A percentile compares a stretch with the other conserved stretches of the same genome.
phyloP scores from a whole-genome alignment of 2,797 vertebrate species.

The Fringilla coelebs region DNA sequence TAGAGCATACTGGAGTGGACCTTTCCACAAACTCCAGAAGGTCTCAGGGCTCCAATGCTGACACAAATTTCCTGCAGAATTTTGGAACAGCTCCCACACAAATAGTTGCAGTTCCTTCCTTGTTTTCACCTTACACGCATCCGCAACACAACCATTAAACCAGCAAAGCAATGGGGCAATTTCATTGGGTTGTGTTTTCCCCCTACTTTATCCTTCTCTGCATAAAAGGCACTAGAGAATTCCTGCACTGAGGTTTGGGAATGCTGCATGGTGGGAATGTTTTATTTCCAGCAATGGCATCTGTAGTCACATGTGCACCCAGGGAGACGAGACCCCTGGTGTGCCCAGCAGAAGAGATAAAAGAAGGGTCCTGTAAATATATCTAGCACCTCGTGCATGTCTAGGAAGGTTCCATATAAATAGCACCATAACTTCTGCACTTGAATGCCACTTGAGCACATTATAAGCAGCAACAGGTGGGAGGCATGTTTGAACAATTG shows the following conservation, averaged over 20 bases:
- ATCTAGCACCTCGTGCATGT: slow-evolving; percentile 28
- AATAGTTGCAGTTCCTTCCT: neutral
- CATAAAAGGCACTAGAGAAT: neutral
- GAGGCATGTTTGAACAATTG: slow-evolving; percentile 50
- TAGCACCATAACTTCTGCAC: slow-evolving; percentile 49
- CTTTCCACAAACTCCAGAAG: neutral
- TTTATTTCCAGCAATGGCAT: neutral
- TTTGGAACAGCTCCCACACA: neutral
- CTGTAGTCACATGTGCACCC: neutral
- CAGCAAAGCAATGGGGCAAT: neutral
- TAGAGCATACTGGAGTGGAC: neutral
- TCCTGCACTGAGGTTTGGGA: neutral
- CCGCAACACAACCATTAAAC: neutral
- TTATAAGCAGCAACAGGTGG: slow-evolving; percentile 71
- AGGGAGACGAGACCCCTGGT: slow-evolving; percentile 21
- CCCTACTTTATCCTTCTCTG: neutral
- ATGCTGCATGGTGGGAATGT: neutral
- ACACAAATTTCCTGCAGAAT: slow-evolving; percentile 10
- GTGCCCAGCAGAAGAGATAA: neutral
- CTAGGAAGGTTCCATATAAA: slow-evolving; percentile 55
- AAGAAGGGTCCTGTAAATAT: slow-evolving; percentile 46
- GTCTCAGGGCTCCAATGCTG: neutral
- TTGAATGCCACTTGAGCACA: slow-evolving; percentile 31
- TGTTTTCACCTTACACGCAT: neutral
- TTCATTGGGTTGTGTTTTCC: neutral